Evolutionary conservation across 2,797 vertebrate species (phyloP).

Genomic region (Babyrousa celebensis): DNA sequence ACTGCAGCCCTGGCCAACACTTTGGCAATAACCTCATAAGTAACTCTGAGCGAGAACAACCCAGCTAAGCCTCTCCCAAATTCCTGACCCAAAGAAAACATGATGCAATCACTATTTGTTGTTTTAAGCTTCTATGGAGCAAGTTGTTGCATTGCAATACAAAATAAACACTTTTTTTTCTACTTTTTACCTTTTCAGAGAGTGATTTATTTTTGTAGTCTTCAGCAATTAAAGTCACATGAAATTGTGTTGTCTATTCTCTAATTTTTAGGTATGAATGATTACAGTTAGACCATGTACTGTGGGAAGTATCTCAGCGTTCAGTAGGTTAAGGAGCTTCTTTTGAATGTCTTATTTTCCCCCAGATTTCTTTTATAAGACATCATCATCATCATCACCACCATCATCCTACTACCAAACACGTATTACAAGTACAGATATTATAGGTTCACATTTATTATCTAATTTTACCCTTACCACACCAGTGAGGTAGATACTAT

Average conservation of each 20-base stretch:
- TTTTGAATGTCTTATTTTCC: neutral
- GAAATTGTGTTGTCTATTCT: neutral
- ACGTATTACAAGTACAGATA: neutral
- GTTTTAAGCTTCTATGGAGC: neutral
- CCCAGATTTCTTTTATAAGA: neutral
- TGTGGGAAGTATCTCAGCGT: neutral
- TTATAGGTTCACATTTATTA: constrained; percentile 70
- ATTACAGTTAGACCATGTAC: neutral
- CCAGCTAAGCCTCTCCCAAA: neutral
- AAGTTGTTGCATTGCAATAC: neutral
- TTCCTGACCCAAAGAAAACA: neutral
- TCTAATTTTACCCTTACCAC: constrained; percentile 65
- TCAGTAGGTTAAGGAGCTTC: neutral
- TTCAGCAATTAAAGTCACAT: neutral
- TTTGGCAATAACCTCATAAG: neutral
- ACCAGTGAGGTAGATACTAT: constrained; percentile 62
- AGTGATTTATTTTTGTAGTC: neutral
- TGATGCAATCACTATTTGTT: neutral
- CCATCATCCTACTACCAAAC: neutral
- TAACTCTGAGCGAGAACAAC: neutral
- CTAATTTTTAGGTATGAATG: neutral
- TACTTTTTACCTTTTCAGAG: constrained; percentile 9
- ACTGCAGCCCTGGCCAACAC: neutral
- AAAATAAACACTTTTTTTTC: neutral
- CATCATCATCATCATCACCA: neutral